Conservation (phyloP, 2,797 vertebrate genomes). For the Lophius americanus region DNA sequence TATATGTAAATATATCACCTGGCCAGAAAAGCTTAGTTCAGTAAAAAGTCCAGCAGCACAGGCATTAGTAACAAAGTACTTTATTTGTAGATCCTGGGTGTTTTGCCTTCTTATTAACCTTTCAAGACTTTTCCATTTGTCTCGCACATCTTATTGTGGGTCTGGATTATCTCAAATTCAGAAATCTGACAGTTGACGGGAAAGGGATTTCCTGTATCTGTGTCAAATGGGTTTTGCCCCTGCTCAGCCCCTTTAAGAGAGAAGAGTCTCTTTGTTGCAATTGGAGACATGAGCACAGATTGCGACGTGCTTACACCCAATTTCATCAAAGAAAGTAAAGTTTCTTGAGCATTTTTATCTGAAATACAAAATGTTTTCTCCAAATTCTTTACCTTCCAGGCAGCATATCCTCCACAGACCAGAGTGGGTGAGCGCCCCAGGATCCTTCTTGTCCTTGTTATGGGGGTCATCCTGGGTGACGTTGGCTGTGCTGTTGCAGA, state of each 20-base stretch:
- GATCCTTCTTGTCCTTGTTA: constrained; percentile 91
- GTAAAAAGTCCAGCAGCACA: too few species aligned
- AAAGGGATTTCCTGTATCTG: not conserved
- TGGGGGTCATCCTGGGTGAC: constrained; percentile 85
- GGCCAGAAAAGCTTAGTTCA: too few species aligned
- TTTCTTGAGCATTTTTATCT: not conserved
- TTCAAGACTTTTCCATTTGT: too few species aligned
- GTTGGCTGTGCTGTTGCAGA: constrained; percentile 93
- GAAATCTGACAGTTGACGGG: too few species aligned
- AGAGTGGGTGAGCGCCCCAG: constrained; percentile 92
- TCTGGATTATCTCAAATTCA: too few species aligned
- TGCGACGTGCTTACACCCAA: not conserved
- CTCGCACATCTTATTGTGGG: too few species aligned
- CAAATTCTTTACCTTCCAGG: constrained; percentile 86
- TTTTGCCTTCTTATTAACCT: too few species aligned
- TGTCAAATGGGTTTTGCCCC: not conserved
- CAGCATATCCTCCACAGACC: constrained; percentile 96
- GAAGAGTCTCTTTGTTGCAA: not conserved
- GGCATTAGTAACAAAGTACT: too few species aligned
- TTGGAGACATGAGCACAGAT: not conserved
- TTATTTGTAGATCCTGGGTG: too few species aligned
- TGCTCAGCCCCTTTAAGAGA: not conserved
- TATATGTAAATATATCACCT: too few species aligned
- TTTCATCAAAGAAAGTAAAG: constrained; percentile 11
- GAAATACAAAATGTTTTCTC: constrained; percentile 13